Evolutionary conservation across 2,888 invertebrate genomes (phyloP).

Genomic region (Drosophila buzzatii): DNA sequence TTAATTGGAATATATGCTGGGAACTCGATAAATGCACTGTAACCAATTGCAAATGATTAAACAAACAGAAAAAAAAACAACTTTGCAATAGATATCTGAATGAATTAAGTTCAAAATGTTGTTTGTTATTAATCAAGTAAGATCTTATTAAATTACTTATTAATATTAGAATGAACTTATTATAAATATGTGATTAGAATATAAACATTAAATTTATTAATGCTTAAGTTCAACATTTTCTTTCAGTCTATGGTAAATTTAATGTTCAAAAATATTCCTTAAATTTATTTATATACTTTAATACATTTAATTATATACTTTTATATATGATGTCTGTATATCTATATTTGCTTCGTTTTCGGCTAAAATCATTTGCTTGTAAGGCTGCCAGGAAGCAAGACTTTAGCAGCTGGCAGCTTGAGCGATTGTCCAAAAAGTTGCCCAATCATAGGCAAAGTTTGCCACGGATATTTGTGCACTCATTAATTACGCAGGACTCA

Average conservation of each 20-base stretch:
- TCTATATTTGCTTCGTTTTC: constrained; percentile 10
- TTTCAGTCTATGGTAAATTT: not conserved
- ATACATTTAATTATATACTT: not conserved
- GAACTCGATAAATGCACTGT: constrained; percentile 27
- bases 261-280: not conserved
- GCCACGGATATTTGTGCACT: constrained; percentile 65
- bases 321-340: not conserved
- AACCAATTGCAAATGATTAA: constrained; percentile 6
- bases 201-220: no score
- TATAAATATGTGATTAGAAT: no score
- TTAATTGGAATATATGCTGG: constrained; percentile 54
- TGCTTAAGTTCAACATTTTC: not conserved
- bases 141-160: no score
- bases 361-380: constrained; percentile 76
- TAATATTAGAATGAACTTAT: no score
- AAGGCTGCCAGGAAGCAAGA: constrained; percentile 57
- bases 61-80: not conserved
- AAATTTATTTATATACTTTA: not conserved
- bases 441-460: constrained; percentile 56
- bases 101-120: no score
- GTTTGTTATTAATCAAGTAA: no score
- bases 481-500: constrained; percentile 72
- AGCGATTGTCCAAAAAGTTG: constrained; percentile 69
- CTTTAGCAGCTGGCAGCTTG: constrained; percentile 57
- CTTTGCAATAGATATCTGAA: not conserved